Percentiles rank a stretch among this genome's conserved stretches.
Evolutionary conservation across 2,888 invertebrate species (phyloP).

Genomic region (Villa cingulata): DNA sequence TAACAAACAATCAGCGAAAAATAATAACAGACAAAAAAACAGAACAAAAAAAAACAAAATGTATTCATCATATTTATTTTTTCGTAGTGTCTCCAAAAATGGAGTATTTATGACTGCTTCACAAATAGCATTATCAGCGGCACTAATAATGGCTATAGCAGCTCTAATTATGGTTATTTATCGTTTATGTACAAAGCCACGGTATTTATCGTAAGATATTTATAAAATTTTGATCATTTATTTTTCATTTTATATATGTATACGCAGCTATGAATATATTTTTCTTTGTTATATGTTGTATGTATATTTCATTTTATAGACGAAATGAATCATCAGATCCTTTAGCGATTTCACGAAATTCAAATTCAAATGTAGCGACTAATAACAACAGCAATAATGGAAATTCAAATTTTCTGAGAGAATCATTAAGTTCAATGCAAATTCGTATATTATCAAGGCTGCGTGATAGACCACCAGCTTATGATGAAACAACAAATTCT

Average conservation of each 20-base stretch:
- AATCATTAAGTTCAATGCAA: conserved; percentile 19
- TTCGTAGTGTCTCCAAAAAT: background rate
- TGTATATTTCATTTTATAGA: background rate
- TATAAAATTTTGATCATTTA: background rate
- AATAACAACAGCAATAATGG: too few species aligned
- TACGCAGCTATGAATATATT: conserved; percentile 7
- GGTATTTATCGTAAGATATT: conserved; percentile 15
- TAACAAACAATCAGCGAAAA: too few species aligned
- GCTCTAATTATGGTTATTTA: conserved; percentile 19
- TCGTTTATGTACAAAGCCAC: conserved; percentile 18
- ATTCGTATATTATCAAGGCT: conserved; percentile 17
- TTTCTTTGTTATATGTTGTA: too few species aligned
- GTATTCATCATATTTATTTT: background rate
- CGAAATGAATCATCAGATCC: too few species aligned
- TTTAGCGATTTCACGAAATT: too few species aligned
- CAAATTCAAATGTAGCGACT: too few species aligned
- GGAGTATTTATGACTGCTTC: conserved; percentile 18
- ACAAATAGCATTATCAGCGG: conserved; percentile 19
- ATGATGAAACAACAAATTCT: conserved; percentile 9
- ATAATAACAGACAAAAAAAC: too few species aligned
- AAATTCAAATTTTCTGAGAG: conserved; percentile 11
- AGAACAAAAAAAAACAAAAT: background rate
- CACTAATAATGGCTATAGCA: conserved; percentile 20
- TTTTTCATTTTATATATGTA: background rate
- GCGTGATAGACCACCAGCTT: conserved; percentile 20